phyloP scores from a whole-genome alignment of 2,113 vertebrate species.

The Pygoscelis antarcticus region DNA sequence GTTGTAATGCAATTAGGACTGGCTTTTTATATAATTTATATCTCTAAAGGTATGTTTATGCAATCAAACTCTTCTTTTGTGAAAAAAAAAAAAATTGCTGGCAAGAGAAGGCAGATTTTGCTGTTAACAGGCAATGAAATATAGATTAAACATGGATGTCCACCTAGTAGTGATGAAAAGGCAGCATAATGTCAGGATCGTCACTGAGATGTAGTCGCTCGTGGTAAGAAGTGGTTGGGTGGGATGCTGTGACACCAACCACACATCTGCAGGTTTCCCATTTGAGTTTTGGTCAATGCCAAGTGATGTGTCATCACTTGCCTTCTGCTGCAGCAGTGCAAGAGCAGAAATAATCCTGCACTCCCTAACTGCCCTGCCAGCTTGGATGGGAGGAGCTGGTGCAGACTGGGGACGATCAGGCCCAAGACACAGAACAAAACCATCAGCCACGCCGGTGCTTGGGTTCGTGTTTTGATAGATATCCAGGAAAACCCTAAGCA shows the following conservation, averaged over 20 bases:
- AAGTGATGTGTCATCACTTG: not conserved
- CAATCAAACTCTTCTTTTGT: not conserved
- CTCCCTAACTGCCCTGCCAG: not conserved
- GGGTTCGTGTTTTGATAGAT: not conserved
- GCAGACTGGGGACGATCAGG: not conserved
- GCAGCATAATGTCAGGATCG: not conserved
- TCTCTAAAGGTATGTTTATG: constrained; percentile 15
- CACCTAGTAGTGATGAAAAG: not conserved
- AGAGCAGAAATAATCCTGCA: not conserved
- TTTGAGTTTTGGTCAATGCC: not conserved
- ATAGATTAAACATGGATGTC: not conserved
- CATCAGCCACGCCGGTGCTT: not conserved
- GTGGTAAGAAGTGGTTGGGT: not conserved
- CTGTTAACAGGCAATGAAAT: not conserved
- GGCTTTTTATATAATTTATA: constrained; percentile 1
- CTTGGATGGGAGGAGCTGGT: not conserved
- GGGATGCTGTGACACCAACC: not conserved
- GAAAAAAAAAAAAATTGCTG: not conserved
- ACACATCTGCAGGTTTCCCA: constrained; percentile 23
- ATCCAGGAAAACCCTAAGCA: not conserved
- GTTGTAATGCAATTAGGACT: constrained; percentile 40
- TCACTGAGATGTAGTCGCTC: not conserved
- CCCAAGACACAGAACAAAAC: not conserved
- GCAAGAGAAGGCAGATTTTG: not conserved
- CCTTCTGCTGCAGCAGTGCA: not conserved